These are phyloP conservation scores for Bombus consobrinus DNA, from an alignment of 1,140 invertebrate species.

Conservation along the genomic window DNA sequence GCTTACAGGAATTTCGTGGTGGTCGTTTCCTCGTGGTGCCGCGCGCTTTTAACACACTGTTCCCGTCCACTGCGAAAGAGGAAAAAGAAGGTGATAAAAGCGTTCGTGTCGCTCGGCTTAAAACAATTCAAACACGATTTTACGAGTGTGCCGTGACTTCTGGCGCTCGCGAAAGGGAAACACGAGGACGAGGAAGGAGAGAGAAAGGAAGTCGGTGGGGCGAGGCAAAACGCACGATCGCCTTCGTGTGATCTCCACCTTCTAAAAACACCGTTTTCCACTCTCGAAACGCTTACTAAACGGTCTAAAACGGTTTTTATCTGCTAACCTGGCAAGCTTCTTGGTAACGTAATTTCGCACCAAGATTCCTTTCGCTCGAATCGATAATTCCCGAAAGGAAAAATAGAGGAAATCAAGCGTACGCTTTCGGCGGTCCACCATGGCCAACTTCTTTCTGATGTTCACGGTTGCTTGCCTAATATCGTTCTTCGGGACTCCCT, in stretches of 20 bases:
- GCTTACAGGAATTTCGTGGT: constrained; percentile 22
- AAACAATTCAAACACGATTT: constrained; percentile 63
- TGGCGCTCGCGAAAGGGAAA: background rate
- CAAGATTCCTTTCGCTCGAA: constrained; percentile 1
- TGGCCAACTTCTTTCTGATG: constrained; percentile 16
- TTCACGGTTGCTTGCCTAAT: constrained; percentile 56
- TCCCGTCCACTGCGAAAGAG: background rate
- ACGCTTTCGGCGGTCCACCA: constrained; percentile 20
- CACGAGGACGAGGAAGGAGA: background rate
- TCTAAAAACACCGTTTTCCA: constrained; percentile 44
- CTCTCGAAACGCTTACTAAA: constrained; percentile 55
- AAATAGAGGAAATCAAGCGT: constrained; percentile 53
- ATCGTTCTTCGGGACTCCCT: constrained; percentile 71
- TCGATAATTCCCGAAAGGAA: constrained; percentile 61
- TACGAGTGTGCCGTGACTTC: constrained; percentile 58
- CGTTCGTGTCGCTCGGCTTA: constrained; percentile 46
- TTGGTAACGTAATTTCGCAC: constrained; percentile 50
- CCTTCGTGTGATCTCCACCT: constrained; percentile 7
- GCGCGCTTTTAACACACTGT: constrained; percentile 29
- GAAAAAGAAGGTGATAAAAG: constrained; percentile 8
- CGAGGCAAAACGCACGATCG: constrained; percentile 19
- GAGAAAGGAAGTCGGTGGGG: background rate
- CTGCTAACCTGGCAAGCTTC: constrained; percentile 23
- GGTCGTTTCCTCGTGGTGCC: background rate
- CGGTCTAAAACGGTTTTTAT: constrained; percentile 29